These are phyloP conservation scores for Smittia aterrima DNA, from an alignment of 2,888 invertebrate species.

Conservation along the genomic window DNA sequence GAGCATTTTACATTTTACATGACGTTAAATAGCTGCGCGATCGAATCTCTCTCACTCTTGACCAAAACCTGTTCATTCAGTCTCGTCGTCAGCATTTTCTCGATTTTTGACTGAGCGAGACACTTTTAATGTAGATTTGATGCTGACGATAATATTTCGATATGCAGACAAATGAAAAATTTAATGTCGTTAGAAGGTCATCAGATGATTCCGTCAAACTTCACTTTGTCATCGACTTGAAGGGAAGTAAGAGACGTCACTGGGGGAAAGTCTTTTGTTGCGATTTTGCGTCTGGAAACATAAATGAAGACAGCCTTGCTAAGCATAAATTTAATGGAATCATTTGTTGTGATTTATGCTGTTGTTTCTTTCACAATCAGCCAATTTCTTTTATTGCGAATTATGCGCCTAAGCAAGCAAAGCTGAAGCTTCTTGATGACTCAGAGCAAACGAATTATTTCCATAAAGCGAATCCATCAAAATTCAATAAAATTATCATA, in stretches of 20 bases:
- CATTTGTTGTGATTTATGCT: conserved; percentile 19
- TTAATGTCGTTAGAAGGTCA: too few relatives aligned
- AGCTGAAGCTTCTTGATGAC: neutral
- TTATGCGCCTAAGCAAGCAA: neutral
- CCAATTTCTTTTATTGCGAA: conserved; percentile 7
- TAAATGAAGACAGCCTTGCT: conserved; percentile 7
- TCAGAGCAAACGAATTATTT: neutral
- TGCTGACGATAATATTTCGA: neutral
- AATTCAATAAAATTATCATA: conserved; percentile 11
- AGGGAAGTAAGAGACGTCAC: too few relatives aligned
- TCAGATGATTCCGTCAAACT: too few relatives aligned
- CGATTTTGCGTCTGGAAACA: neutral
- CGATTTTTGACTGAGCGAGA: too few relatives aligned
- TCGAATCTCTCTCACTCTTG: neutral
- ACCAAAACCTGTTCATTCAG: neutral
- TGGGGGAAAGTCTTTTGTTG: neutral
- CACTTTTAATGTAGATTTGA: neutral
- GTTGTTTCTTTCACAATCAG: conserved; percentile 14
- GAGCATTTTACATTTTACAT: neutral
- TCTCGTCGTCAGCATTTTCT: too few relatives aligned
- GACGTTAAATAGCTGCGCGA: neutral
- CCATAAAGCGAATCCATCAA: neutral
- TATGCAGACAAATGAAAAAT: neutral
- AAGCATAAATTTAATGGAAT: conserved; percentile 11
- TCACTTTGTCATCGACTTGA: too few relatives aligned